Evolutionary conservation across 2,888 invertebrate species (phyloP).

Genomic region (Ctenicera cuprea): DNA sequence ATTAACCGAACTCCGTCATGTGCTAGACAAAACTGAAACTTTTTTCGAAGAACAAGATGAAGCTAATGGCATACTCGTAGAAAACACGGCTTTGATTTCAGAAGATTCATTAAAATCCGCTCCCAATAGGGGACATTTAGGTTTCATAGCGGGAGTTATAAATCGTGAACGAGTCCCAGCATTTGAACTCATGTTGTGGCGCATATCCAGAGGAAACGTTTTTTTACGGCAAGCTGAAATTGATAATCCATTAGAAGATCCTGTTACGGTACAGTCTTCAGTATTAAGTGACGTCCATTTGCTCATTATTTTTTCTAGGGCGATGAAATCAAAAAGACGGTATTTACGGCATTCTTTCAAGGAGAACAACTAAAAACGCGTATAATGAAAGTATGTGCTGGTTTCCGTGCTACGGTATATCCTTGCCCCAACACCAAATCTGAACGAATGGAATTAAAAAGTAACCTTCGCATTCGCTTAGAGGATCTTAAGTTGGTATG

Average conservation of each 20-base stretch:
- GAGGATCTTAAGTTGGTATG: conserved; percentile 88
- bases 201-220: conserved; percentile 94
- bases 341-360: conserved; percentile 92
- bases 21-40: conserved; percentile 92
- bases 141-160: conserved; percentile 96
- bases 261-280: conserved; percentile 80
- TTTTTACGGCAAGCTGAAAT: conserved; percentile 92
- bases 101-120: conserved; percentile 71
- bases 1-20: conserved; percentile 92
- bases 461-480: conserved; percentile 89
- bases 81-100: conserved; percentile 73
- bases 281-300: background rate
- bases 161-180: conserved; percentile 90
- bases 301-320: conserved; percentile 75
- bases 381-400: conserved; percentile 94
- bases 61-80: conserved; percentile 78
- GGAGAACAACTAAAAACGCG: conserved; percentile 92
- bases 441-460: conserved; percentile 91
- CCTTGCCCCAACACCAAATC: conserved; percentile 91
- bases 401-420: conserved; percentile 93
- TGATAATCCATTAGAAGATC: conserved; percentile 88
- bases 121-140: conserved; percentile 72
- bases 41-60: conserved; percentile 92
- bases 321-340: conserved; percentile 90
- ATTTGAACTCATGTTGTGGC: conserved; percentile 95